A percentile compares a stretch with the other conserved stretches of the same genome.
These are phyloP conservation scores for Ammospiza nelsoni DNA, from an alignment of 2,113 vertebrate species.

Conservation along the genomic window DNA sequence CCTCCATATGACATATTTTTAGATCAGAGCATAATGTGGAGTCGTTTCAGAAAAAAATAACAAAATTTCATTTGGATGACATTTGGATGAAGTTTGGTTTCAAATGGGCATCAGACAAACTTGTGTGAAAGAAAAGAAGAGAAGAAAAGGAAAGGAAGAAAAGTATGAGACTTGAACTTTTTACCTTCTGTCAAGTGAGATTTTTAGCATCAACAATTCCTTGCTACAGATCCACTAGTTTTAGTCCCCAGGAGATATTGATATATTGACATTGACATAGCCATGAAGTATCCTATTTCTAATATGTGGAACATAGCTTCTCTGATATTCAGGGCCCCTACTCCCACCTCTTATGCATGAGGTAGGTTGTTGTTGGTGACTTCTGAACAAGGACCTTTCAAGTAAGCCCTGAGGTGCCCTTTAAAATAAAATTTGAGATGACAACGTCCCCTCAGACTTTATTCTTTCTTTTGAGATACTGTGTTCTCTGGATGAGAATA, in stretches of 20 bases:
- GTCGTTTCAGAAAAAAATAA: neutral
- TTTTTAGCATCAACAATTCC: neutral
- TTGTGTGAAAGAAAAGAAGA: fast-evolving
- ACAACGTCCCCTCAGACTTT: neutral
- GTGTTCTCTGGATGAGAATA: neutral
- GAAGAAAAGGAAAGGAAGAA: fast-evolving
- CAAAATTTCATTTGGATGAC: neutral
- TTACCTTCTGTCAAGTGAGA: neutral
- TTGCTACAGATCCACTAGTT: neutral
- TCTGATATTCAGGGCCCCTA: neutral
- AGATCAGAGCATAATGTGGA: neutral
- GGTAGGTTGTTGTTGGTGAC: neutral
- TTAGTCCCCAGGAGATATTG: neutral
- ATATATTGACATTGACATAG: neutral
- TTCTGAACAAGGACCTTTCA: neutral
- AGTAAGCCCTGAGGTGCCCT: neutral
- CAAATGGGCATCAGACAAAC: neutral
- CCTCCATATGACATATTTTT: neutral
- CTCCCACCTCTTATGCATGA: fast-evolving
- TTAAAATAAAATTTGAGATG: neutral
- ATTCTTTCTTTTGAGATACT: neutral
- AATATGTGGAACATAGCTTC: neutral
- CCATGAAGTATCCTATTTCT: neutral
- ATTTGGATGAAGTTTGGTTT: neutral
- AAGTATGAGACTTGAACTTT: neutral